These are phyloP conservation scores for Ostrea edulis DNA, from an alignment of 1,140 invertebrate species.

Conservation along the genomic window DNA sequence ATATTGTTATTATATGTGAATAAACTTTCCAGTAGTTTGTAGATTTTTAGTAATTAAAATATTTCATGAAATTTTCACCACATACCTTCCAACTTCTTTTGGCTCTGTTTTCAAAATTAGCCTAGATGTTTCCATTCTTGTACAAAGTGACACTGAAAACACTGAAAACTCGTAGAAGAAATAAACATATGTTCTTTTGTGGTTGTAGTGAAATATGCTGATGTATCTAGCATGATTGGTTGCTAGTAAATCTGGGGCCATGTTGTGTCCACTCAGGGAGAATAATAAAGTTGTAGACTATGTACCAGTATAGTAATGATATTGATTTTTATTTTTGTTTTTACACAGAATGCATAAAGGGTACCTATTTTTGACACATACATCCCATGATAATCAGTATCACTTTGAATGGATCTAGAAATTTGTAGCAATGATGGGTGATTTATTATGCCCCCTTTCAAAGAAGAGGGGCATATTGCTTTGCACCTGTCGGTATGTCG, in stretches of 20 bases:
- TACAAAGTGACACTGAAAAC: background rate
- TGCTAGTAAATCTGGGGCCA: background rate
- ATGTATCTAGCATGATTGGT: background rate
- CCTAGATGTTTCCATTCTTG: conserved; percentile 1
- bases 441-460: too few relatives aligned
- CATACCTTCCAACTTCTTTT: background rate
- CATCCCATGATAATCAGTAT: too few relatives aligned
- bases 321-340: too few relatives aligned
- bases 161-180: background rate
- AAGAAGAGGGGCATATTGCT: too few relatives aligned
- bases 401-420: too few relatives aligned
- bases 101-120: background rate
- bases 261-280: background rate
- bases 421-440: too few relatives aligned
- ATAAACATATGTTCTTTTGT: background rate
- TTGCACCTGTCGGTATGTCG: too few relatives aligned
- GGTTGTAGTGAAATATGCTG: background rate
- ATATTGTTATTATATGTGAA: too few relatives aligned
- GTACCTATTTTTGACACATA: too few relatives aligned
- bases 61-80: background rate
- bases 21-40: too few relatives aligned
- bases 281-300: background rate
- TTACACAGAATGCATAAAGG: too few relatives aligned
- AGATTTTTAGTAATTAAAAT: too few relatives aligned
- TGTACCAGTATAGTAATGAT: background rate